These are phyloP conservation scores for Battus philenor DNA, from an alignment of 1,140 invertebrate genomes.

Conservation along the genomic window DNA sequence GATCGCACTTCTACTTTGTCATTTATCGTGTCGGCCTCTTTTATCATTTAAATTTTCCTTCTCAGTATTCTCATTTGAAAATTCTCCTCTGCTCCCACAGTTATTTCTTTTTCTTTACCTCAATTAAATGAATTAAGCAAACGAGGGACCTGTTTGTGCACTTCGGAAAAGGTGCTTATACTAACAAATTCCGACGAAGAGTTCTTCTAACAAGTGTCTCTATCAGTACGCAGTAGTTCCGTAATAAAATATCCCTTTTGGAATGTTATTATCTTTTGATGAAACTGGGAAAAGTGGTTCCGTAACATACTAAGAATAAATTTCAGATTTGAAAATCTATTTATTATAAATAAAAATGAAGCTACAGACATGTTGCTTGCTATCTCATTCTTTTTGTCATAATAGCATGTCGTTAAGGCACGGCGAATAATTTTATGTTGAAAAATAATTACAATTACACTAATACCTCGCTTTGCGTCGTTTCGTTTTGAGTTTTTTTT, in stretches of 20 bases:
- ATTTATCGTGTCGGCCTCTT: constrained; percentile 44
- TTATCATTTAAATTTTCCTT: constrained; percentile 27
- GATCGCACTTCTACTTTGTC: constrained; percentile 56
- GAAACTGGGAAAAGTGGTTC: not conserved
- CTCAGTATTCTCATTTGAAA: constrained; percentile 1
- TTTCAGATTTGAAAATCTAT: too few species aligned
- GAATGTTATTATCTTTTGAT: not conserved
- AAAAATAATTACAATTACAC: too few species aligned
- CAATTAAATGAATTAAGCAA: constrained; percentile 17
- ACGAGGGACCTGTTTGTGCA: constrained; percentile 14
- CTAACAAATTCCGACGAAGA: constrained; percentile 16
- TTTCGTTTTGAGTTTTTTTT: too few species aligned
- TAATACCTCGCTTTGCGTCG: too few species aligned
- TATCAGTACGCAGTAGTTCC: constrained; percentile 6
- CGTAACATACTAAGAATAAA: too few species aligned
- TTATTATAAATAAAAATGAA: too few species aligned
- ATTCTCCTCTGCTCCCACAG: constrained; percentile 12
- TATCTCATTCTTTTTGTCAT: too few species aligned
- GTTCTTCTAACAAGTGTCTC: constrained; percentile 14
- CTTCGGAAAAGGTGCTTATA: constrained; percentile 16
- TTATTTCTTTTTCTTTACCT: constrained; percentile 12
- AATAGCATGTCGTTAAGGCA: too few species aligned
- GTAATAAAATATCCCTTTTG: constrained; percentile 7
- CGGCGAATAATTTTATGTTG: too few species aligned
- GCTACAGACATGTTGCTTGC: too few species aligned